Evolutionary conservation across 2,888 invertebrate genomes (phyloP), one percentile per base, ranked within the genome.

Genomic region (Pantelozetes paolii): DNA sequence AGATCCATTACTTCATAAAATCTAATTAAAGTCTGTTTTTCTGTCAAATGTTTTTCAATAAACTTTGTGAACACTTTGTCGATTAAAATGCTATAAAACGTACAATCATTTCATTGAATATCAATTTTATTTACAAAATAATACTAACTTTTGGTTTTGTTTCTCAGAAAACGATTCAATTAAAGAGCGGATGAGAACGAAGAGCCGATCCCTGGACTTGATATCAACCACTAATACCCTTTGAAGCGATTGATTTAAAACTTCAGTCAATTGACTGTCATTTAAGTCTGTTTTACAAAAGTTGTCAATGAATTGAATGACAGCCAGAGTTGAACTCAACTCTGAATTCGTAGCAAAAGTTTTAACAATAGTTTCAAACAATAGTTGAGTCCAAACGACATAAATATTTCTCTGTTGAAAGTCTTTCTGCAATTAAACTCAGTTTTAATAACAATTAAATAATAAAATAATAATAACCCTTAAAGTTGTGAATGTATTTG

Each of bases 21-120:
- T 36, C 62, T 2, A 3, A 1, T 30, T 9, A 62, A 18, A n/a
- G 2, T 6, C 13, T 15, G 23, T 15, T 36, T 36, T 42, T 67
- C n/a, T 26, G 20, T 2, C 20, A 67, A 42, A 67, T 67, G n/a
- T 6, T 15, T 67, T 42, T 67, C 67, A 42, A 67, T 40, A n/a
- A 62, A 62, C 8, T 36, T 20, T 15, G 1, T 9, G 36, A 62
- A 62, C 5, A 62, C 62, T 62, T 42, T 67, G n/a, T 62, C 32
- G 59, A 62, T 23, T 18, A 62, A 32, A 32, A 62, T 1, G 18
- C 59, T 32, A 32, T 62, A n/a, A 8, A 62, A 59, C 5, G 1
- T 15, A 20, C 23, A 50, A 50, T 50, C 6, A 45, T 45, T 8
- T 13, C 6, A 15, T 45, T 36, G 9, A 45, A 11, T 15, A 45